Evolutionary conservation across 2,113 vertebrate genomes (phyloP), one percentile per base, ranked within the genome.

Genomic region (Hypanus sabinus): DNA sequence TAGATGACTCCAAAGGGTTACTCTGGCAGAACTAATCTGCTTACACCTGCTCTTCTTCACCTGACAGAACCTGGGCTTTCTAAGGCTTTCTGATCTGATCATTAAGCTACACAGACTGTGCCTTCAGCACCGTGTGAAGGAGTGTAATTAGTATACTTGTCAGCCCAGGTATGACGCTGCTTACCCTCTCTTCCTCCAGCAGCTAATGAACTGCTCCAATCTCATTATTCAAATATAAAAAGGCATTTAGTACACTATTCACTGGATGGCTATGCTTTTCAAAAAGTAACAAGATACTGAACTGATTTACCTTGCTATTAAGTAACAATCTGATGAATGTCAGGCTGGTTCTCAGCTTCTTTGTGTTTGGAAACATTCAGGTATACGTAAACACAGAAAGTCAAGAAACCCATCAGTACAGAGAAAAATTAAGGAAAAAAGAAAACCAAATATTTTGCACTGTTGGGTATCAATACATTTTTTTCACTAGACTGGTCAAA

Each of bases 61-160:
- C 98, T 98, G 98, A 97, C 97, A 97, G 96, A 97, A 96, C 96
- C 91, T 95, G 96, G 97, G 96, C 96, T 97, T 97, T 97, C 97
- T 97, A 97, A 97, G 97, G 96, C 97, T 95, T 97, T 98, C 97
- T 96, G 94, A 95, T 98, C 97, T 98, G 97, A 97, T 98, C 98
- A 98, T 98, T 98, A 98, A 97, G 97, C 97, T 97, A 97, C 97
- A 97, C 97, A 90, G 95, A 96, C 97, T 97, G 97, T 97, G 98
- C 98, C 98, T 98, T 97, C 96, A 98, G 98, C 98, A 97, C 96
- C 97, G 97, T 95, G 97, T 98, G 98, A 97, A 98, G 97, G 97
- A 97, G 97, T 98, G 98, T 98, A 98, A 99, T 99, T 99, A 99
- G 98, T 98, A 98, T 98, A 98, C 98, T 98, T 98, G 98, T 98